Evolutionary conservation across 2,797 vertebrate genomes (phyloP).

Genomic region (Cynodonichthys magdalenae): DNA sequence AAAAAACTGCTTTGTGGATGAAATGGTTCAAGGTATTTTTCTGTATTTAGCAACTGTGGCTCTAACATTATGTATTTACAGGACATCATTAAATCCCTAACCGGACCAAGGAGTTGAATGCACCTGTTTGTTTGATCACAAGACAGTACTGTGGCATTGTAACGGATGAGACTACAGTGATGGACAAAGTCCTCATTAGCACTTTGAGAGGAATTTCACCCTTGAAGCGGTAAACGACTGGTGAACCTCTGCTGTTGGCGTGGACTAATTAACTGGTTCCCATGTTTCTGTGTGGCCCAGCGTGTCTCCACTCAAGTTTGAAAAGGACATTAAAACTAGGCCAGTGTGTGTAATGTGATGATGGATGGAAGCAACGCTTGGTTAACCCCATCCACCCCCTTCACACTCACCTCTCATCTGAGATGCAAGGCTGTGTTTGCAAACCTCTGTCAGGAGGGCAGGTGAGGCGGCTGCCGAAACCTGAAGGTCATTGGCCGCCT

Average conservation of each 20-base stretch:
- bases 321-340: slow-evolving; percentile 73
- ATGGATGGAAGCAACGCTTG: slow-evolving; percentile 71
- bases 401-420: slow-evolving; percentile 33
- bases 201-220: slow-evolving; percentile 56
- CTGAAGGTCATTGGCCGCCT: slow-evolving; percentile 59
- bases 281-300: slow-evolving; percentile 65
- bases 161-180: slow-evolving; percentile 46
- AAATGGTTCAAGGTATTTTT: slow-evolving; percentile 16
- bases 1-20: slow-evolving; percentile 34
- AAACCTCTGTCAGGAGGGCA: slow-evolving; percentile 54
- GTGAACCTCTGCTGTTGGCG: slow-evolving; percentile 62
- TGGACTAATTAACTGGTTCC: slow-evolving; percentile 73
- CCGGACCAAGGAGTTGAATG: not conserved
- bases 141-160: slow-evolving; percentile 21
- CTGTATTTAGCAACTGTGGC: slow-evolving; percentile 6
- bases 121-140: slow-evolving; percentile 24
- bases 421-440: slow-evolving; percentile 37
- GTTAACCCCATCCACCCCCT: slow-evolving; percentile 46
- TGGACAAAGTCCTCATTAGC: slow-evolving; percentile 63
- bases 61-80: not conserved
- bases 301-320: slow-evolving; percentile 67
- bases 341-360: slow-evolving; percentile 72
- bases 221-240: slow-evolving; percentile 68
- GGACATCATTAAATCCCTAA: slow-evolving; percentile 12
- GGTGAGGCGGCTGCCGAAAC: slow-evolving; percentile 43